Conservation (phyloP, 1,140 invertebrate species). For the Stegodyphus dumicola region DNA sequence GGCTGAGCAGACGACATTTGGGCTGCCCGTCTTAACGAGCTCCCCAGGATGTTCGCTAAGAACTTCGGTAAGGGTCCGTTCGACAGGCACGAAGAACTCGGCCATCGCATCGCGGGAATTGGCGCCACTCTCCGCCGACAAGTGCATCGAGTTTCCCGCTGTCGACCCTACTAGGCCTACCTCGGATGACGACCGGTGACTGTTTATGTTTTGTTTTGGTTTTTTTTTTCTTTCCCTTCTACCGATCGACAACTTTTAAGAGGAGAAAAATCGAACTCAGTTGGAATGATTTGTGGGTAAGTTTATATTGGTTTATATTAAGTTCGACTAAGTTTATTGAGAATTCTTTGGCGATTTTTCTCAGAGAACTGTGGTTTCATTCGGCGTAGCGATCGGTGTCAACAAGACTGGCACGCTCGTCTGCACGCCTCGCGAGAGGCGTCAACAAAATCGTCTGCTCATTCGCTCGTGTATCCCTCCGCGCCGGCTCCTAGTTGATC, state of each 20-base stretch:
- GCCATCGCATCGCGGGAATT: slow-evolving; percentile 51
- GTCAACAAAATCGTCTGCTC: slow-evolving; percentile 57
- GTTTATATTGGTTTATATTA: too few species aligned
- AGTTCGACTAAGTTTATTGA: too few species aligned
- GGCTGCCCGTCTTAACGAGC: slow-evolving; percentile 65
- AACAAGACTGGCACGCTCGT: slow-evolving; percentile 37
- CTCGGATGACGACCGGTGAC: background rate
- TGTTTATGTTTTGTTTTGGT: background rate
- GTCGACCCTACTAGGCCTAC: slow-evolving; percentile 17
- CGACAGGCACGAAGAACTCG: slow-evolving; percentile 62
- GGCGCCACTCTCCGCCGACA: slow-evolving; percentile 47
- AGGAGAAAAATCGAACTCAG: too few species aligned
- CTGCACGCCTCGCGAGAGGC: slow-evolving; percentile 30
- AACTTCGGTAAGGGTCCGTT: slow-evolving; percentile 81
- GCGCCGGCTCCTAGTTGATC: slow-evolving; percentile 17
- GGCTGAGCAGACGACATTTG: slow-evolving; percentile 64
- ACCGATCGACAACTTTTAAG: background rate
- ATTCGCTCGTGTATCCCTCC: slow-evolving; percentile 39
- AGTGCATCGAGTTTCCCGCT: slow-evolving; percentile 30
- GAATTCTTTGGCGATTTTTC: too few species aligned
- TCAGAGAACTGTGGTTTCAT: background rate
- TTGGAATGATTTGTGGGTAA: background rate
- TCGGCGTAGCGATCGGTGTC: slow-evolving; percentile 3
- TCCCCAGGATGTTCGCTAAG: slow-evolving; percentile 79
- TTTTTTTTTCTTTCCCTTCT: slow-evolving; percentile 4